phyloP scores from a whole-genome alignment of 2,113 vertebrate species.

The Pelecanus crispus region DNA sequence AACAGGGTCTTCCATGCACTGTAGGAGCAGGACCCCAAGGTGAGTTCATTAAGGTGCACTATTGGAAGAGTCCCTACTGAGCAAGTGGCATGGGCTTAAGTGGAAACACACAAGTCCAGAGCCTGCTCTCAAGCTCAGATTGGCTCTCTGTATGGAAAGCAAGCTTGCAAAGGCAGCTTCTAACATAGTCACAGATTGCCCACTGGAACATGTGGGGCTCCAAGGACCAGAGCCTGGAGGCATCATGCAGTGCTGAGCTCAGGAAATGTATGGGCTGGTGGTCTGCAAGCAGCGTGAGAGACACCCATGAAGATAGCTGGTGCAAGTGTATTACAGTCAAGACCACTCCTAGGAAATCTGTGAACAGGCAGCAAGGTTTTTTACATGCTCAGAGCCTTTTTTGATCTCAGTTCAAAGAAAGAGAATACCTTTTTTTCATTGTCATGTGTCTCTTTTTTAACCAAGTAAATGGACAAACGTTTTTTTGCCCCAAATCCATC shows the following conservation, averaged over 20 bases:
- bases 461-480: background rate
- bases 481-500: background rate
- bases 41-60: background rate
- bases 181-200: background rate
- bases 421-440: background rate
- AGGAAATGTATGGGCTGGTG: background rate
- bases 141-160: background rate
- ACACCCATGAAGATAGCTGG: background rate
- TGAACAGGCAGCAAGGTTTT: background rate
- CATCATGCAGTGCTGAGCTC: background rate
- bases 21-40: background rate
- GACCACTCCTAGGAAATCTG: background rate
- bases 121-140: background rate
- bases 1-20: background rate
- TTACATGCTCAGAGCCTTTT: background rate
- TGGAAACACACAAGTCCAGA: background rate
- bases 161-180: background rate
- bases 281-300: background rate
- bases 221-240: background rate
- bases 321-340: background rate
- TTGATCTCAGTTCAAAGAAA: background rate
- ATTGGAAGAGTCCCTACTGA: accelerated
- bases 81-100: background rate
- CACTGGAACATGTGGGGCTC: background rate
- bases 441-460: accelerated